Evolutionary conservation across 2,797 vertebrate genomes (phyloP).

Genomic region (Melanotaenia pygmaea): DNA sequence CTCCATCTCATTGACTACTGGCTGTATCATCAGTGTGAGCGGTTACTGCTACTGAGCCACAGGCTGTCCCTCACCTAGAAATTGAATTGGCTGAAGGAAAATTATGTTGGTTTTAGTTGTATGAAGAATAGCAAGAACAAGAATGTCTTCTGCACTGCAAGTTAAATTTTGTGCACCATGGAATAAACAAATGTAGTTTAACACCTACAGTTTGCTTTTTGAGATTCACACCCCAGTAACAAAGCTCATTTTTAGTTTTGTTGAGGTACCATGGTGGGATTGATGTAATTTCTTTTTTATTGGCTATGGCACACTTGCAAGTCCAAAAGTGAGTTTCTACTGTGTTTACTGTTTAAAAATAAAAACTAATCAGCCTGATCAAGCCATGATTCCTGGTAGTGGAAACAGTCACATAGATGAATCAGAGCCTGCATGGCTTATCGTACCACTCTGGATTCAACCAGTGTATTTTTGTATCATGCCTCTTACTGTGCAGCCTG

Average conservation of each 20-base stretch:
- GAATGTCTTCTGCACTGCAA: slow-evolving; percentile 13
- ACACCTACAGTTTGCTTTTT: slow-evolving; percentile 15
- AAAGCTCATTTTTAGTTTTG: slow-evolving; percentile 27
- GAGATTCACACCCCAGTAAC: slow-evolving; percentile 7
- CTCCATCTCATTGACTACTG: slow-evolving; percentile 62
- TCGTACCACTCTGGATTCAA: neutral
- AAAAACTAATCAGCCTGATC: neutral
- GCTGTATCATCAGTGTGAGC: slow-evolving; percentile 54
- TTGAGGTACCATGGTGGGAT: neutral
- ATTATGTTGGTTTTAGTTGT: slow-evolving; percentile 18
- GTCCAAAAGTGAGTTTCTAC: slow-evolving; percentile 5
- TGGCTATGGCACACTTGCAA: neutral
- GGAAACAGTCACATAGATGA: neutral
- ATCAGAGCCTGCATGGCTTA: neutral
- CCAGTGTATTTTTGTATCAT: neutral
- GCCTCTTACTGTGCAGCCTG: neutral
- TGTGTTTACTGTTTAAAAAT: neutral
- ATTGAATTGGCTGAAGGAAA: slow-evolving; percentile 41
- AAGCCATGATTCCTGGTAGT: neutral
- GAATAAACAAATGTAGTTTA: slow-evolving; percentile 27
- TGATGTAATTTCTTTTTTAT: neutral
- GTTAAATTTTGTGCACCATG: slow-evolving; percentile 10
- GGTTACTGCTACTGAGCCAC: slow-evolving; percentile 53
- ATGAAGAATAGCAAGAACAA: slow-evolving; percentile 1
- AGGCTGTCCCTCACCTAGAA: slow-evolving; percentile 38